A percentile compares a stretch with the other conserved stretches of the same genome.
Evolutionary conservation across 35 echinoderm and acorn worm species (phyloP).

Genomic region (Chiridota heheva): DNA sequence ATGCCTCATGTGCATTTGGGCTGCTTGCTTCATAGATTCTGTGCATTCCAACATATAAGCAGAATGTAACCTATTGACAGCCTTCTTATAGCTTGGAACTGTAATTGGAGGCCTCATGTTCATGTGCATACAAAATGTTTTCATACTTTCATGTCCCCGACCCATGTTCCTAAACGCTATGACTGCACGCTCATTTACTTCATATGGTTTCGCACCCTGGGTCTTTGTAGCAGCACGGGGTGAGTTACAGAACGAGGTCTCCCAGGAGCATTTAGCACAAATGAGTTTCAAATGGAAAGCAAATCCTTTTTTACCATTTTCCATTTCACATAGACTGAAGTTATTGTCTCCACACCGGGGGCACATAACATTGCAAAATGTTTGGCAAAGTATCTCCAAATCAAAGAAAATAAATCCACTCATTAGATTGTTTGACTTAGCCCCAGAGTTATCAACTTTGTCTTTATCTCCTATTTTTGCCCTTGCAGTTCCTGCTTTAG

Average conservation of each 20-base stretch:
- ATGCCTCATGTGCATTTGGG: no score
- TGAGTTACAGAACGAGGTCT: neutral
- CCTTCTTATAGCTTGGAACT: slow-evolving; percentile 15
- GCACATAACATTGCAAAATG: neutral
- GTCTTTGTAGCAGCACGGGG: neutral
- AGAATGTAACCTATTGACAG: neutral
- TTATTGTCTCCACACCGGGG: neutral
- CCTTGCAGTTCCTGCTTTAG: no score
- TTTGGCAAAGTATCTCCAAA: neutral
- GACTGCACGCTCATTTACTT: neutral
- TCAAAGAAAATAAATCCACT: neutral
- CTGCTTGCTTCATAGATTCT: neutral
- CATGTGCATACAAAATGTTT: slow-evolving; percentile 18
- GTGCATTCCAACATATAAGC: neutral
- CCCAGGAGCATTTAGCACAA: neutral
- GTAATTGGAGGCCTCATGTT: slow-evolving; percentile 16
- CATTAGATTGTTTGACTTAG: no score
- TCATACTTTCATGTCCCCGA: slow-evolving; percentile 11
- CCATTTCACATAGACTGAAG: neutral
- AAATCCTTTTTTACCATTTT: neutral
- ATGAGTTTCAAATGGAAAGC: slow-evolving; percentile 5
- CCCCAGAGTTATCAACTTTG: no score
- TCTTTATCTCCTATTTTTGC: no score
- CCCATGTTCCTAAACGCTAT: slow-evolving; percentile 2
- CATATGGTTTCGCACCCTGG: neutral